Conservation (phyloP, 2,113 vertebrate genomes). For the Chloebia gouldiae region DNA sequence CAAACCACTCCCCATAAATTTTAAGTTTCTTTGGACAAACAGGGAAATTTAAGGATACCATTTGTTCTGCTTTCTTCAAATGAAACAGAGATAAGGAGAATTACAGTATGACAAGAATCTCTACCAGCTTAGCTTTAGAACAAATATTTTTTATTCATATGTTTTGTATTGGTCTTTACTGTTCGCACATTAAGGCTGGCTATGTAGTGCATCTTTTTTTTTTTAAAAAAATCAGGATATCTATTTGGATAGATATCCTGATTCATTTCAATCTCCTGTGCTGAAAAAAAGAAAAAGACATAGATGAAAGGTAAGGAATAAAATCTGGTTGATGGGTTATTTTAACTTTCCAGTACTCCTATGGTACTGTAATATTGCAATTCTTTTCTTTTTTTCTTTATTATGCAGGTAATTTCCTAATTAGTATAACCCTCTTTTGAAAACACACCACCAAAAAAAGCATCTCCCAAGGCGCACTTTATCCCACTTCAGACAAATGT, state of each 20-base stretch:
- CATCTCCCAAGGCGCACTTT: not conserved
- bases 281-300: not conserved
- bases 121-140: not conserved
- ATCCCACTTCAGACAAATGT: not conserved
- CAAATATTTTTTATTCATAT: not conserved
- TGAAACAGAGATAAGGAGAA: not conserved
- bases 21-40: not conserved
- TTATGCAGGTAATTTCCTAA: not conserved
- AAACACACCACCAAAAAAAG: not conserved
- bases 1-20: not conserved
- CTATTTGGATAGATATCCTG: not conserved
- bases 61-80: not conserved
- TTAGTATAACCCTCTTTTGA: not conserved
- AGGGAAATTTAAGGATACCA: not conserved
- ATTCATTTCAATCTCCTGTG: not conserved
- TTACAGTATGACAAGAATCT: not conserved
- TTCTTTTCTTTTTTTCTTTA: not conserved
- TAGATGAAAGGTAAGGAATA: not conserved
- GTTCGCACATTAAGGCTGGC: not conserved
- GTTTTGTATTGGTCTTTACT: not conserved
- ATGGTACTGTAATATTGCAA: not conserved
- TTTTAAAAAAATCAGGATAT: too few relatives aligned
- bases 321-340: not conserved
- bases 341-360: not conserved
- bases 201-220: not conserved